Conservation (phyloP, 2,888 invertebrate species). For the Pardosa pseudoannulata region DNA sequence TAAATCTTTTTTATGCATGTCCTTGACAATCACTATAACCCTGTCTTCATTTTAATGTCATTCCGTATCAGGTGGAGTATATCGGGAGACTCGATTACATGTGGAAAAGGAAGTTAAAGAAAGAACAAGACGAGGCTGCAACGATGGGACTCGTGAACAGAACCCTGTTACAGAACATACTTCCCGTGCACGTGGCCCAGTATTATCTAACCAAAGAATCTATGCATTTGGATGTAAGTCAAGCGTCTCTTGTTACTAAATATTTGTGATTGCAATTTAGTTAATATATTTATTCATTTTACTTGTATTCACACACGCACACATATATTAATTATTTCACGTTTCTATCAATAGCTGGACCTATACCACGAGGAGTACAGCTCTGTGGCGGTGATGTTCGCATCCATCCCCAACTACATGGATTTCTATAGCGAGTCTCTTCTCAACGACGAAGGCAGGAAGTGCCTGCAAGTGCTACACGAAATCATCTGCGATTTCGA, state of each 20-base stretch:
- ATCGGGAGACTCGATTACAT: conserved; percentile 91
- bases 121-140: conserved; percentile 90
- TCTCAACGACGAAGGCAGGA: conserved; percentile 73
- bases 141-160: conserved; percentile 92
- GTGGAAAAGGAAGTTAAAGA: conserved; percentile 86
- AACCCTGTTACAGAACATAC: conserved; percentile 91
- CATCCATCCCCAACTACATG: conserved; percentile 95
- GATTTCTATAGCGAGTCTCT: conserved; percentile 74
- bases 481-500: conserved; percentile 75
- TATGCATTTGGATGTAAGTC: conserved; percentile 65
- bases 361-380: conserved; percentile 83
- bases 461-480: conserved; percentile 74
- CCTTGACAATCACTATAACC: no score
- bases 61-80: conserved; percentile 86
- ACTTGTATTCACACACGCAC: no score
- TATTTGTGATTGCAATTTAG: no score
- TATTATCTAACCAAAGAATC: conserved; percentile 76
- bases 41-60: no score
- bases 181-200: conserved; percentile 90
- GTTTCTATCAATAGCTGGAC: conserved; percentile 64
- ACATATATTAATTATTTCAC: no score
- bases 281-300: no score
- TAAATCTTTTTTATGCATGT: no score
- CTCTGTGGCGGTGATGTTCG: conserved; percentile 97
- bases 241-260: no score